Evolutionary conservation across 2,797 vertebrate genomes (phyloP), one percentile per base, ranked within the genome.

Genomic region (Anas acuta): DNA sequence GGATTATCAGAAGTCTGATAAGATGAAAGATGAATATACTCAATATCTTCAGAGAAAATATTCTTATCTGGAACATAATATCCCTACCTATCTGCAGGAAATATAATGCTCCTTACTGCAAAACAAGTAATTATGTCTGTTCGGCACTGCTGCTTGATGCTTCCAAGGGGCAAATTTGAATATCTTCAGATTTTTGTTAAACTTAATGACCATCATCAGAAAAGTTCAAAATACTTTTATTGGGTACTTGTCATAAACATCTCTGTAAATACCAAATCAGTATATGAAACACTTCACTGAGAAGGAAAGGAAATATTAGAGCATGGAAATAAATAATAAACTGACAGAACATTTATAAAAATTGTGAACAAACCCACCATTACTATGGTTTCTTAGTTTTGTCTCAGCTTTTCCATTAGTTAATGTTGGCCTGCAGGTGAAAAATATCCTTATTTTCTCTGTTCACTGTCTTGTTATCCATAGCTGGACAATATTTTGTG

Each of bases 371-470:
- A 64, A 62, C 30, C 4, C 25, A 60, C 2, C 54, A 56, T 79
- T 84, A 70, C 39, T 65, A 5, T 22, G 35, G 22, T 37, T 70
- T 28, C 13, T 70, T 58, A 39, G 9, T 54, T 84, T 26, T 35
- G 11, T 60, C 21, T 62, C 30, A 65, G 19, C 13, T 6, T 70
- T 19, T 64, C 26, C 30, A 60, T 37, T 30, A 47, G 13, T 58
- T 47, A 64, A 30, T 0, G 0, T 13, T 65, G 9, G 7, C 1
- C 1, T 30, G 14, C 32, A 60, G 20, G 9, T 65, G 23, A 84
- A 56, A 35, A 58, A 51, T 37, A 56, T 20, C 6, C 8, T 60
- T 66, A 60, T 66, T 84, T 9, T 73, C 51, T 49, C 39, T 17
- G 11, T 79, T 75, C 33, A 56, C 17, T 65, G 19, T 6, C 51